Percentiles rank a stretch among this genome's conserved stretches.
Conservation (phyloP, 2,113 vertebrate species). For the Herpailurus yagouaroundi region DNA sequence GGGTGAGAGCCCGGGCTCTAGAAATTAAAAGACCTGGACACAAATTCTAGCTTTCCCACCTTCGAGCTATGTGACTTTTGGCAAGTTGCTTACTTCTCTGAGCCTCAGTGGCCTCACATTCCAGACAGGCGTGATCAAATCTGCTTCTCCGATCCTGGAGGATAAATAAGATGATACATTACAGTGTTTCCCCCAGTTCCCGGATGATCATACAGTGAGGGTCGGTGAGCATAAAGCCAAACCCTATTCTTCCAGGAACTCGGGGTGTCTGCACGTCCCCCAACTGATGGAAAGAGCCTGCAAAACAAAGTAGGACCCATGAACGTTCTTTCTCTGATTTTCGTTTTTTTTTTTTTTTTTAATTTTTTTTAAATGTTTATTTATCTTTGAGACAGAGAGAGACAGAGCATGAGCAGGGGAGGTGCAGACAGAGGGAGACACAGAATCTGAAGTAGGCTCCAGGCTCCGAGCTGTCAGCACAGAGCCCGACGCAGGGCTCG, state of each 20-base stretch:
- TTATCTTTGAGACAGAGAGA: no score
- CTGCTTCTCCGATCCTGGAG: not conserved
- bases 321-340: not conserved
- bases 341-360: no score
- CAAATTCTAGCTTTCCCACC: not conserved
- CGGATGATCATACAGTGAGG: not conserved
- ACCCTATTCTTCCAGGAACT: not conserved
- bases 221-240: fast-evolving
- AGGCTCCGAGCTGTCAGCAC: no score
- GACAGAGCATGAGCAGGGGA: no score
- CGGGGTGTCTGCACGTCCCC: not conserved
- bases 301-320: fast-evolving
- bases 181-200: not conserved
- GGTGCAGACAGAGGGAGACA: no score
- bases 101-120: not conserved
- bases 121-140: not conserved
- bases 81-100: not conserved
- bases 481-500: no score
- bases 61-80: not conserved
- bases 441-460: no score
- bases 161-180: no score
- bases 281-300: not conserved
- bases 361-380: no score
- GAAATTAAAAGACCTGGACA: not conserved
- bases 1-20: not conserved